phyloP scores from a whole-genome alignment of 2,888 invertebrate genomes.

The Eupithecia abbreviata region DNA sequence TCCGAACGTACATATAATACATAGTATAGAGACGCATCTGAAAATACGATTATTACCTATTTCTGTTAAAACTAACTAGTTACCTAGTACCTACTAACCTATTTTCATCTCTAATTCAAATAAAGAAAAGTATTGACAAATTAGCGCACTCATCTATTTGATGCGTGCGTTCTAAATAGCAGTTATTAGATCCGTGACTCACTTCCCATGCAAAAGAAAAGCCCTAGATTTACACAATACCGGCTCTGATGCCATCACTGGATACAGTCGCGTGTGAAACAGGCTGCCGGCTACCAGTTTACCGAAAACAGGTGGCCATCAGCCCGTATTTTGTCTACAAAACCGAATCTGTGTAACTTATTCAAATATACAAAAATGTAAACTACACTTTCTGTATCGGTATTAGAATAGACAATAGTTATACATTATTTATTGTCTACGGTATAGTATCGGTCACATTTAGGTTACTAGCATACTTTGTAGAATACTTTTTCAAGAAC shows the following conservation, averaged over 20 bases:
- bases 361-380: neutral
- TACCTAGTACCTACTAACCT: no score
- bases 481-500: neutral
- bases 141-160: conserved; percentile 28
- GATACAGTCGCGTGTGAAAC: conserved; percentile 14
- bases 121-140: neutral
- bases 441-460: neutral
- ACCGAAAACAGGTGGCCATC: neutral
- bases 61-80: no score
- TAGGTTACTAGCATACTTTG: neutral
- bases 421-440: no score
- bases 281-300: neutral
- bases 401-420: no score
- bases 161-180: conserved; percentile 46
- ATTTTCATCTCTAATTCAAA: neutral
- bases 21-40: no score
- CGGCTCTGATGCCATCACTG: conserved; percentile 45
- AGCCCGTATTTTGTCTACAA: neutral
- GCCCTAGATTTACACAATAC: conserved; percentile 71
- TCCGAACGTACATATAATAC: no score
- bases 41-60: neutral
- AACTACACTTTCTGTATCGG: neutral
- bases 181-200: conserved; percentile 53
- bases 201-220: conserved; percentile 78
- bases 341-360: neutral